These are phyloP conservation scores for Periphyllus acericola DNA, from an alignment of 2,888 invertebrate species.

Conservation along the genomic window DNA sequence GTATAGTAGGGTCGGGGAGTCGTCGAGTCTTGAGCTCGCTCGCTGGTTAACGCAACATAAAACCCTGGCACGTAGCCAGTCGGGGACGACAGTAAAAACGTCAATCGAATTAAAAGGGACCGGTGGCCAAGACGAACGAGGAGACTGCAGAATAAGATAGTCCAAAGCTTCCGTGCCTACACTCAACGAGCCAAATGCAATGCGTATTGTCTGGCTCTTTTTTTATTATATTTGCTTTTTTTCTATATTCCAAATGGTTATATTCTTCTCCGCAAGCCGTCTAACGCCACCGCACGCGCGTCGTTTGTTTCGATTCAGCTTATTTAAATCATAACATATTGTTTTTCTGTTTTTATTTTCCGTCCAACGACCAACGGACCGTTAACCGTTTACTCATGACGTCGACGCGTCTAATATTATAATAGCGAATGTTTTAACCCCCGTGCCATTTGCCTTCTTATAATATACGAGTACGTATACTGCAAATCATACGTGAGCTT, in stretches of 20 bases:
- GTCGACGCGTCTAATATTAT: no score
- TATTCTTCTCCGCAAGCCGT: neutral
- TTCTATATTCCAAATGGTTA: neutral
- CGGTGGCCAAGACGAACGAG: neutral
- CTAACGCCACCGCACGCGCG: no score
- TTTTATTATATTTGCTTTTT: neutral
- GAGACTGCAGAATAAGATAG: neutral
- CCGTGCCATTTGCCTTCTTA: no score
- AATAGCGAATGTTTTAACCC: no score
- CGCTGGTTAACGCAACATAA: neutral
- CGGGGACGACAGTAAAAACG: neutral
- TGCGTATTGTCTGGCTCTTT: neutral
- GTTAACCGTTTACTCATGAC: no score
- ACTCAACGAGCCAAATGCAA: neutral
- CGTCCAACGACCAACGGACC: no score
- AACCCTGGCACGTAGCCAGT: neutral
- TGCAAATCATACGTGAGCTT: no score
- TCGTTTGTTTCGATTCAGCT: no score
- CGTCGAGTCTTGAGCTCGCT: neutral
- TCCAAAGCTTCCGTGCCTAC: neutral
- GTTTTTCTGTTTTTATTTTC: no score
- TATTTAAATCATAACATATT: no score
- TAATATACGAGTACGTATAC: no score
- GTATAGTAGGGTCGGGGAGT: neutral
- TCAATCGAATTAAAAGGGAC: constrained; percentile 16